Base-by-base conservation (phyloP, 1,140 invertebrate species). In the Sitophilus oryzae region DNA sequence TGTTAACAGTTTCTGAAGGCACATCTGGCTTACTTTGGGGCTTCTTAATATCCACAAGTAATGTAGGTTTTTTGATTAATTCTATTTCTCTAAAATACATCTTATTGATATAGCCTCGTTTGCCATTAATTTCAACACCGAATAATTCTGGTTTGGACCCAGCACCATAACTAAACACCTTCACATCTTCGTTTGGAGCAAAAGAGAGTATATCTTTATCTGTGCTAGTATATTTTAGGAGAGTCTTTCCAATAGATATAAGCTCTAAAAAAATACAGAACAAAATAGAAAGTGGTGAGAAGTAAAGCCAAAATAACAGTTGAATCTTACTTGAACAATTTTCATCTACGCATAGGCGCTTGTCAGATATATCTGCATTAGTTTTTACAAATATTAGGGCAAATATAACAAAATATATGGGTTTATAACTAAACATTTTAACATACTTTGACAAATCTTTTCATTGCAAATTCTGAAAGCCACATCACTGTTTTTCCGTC, bases 151-250 rank as follows among this genome's bases (percentile, higher is more conserved):
- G 65, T 59, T 82, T 78, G 2, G 61, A 75, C 18, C 84, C 85
- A 65, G 82, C 82, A 56, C 79, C 78, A 73, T 89, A 89, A 68
- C 86, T 88, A 53, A 75, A 82, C 54, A 90, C 76, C 47, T 68
- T 76, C 1, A 86, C 80, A 2, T 82, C 73, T n/a, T 71, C 63
- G 67, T 84, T 82, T 10, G 64, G 64, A 22, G 72, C 71, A 70
- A 87, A 89, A 20, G 83, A 79, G 22, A 90, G 70, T 47, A 85
- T 73, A 16, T 78, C 75, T 16, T 72, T 66, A 48, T 82, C 79
- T 15, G 71, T 76, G 52, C 79, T 75, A 25, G 48, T 58, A 69
- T 87, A 88, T 16, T 42, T 69, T 38, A 82, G 50, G 25, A 79
- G 63, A 2, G 83, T 82, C 67, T 67, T 82, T 10, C 79, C 85